phyloP scores from a whole-genome alignment of 2,113 vertebrate species.

The Carassius auratus region DNA sequence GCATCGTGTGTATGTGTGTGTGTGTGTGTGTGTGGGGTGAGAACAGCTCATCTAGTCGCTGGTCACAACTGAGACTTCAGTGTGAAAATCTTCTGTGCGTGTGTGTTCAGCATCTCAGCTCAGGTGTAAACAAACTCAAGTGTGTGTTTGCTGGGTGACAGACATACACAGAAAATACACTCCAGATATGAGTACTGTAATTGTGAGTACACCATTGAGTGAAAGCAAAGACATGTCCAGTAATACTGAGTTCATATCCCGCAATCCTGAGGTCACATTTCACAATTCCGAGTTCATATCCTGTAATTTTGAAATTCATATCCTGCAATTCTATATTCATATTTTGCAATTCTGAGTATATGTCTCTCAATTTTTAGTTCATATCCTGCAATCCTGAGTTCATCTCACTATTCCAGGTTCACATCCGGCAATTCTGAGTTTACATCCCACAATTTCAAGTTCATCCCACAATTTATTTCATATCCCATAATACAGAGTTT shows the following conservation, averaged over 20 bases:
- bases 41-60: neutral
- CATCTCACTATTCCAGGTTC: too few relatives aligned
- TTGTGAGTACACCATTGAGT: neutral
- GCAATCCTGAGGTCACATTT: too few relatives aligned
- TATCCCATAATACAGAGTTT: too few relatives aligned
- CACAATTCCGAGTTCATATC: too few relatives aligned
- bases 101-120: neutral
- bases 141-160: neutral
- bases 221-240: neutral
- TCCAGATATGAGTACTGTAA: neutral
- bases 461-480: too few relatives aligned
- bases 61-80: constrained; percentile 13
- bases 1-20: neutral
- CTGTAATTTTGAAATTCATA: rapidly evolving
- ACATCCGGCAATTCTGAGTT: too few relatives aligned
- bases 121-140: neutral
- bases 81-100: neutral
- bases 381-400: too few relatives aligned
- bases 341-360: too few relatives aligned
- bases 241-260: too few relatives aligned
- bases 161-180: neutral
- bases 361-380: rapidly evolving
- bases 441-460: too few relatives aligned
- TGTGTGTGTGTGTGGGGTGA: neutral
- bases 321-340: too few relatives aligned